Evolutionary conservation across 1,140 invertebrate species (phyloP).

Genomic region (Sminthurinus signatus): DNA sequence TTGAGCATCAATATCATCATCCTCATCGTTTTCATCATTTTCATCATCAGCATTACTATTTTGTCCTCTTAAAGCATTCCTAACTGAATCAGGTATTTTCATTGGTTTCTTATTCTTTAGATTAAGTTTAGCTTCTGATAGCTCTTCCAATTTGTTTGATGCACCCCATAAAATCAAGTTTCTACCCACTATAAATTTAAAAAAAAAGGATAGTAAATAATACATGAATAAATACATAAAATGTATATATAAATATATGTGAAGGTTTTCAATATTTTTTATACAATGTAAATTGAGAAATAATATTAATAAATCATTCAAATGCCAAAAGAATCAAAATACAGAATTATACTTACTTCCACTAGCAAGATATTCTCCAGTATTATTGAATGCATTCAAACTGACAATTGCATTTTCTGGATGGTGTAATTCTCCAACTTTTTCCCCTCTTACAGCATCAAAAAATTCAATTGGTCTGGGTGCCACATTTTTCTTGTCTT

Average conservation of each 20-base stretch:
- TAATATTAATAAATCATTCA: no score
- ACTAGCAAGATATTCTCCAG: slow-evolving; percentile 32
- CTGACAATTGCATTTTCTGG: slow-evolving; percentile 25
- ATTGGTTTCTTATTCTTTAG: neutral
- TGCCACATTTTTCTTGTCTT: neutral
- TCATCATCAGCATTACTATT: no score
- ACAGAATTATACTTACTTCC: no score
- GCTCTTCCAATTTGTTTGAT: neutral
- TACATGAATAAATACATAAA: neutral
- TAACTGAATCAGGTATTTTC: neutral
- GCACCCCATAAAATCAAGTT: neutral
- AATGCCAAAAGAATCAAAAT: no score
- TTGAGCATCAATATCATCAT: neutral
- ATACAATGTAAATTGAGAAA: no score
- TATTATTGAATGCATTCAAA: slow-evolving; percentile 27
- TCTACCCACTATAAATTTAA: neutral
- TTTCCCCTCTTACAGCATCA: slow-evolving; percentile 29
- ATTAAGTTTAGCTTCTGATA: neutral
- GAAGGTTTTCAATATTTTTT: no score
- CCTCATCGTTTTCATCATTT: slow-evolving; percentile 20
- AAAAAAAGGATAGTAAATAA: neutral
- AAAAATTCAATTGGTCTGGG: slow-evolving; percentile 30
- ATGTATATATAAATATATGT: no score
- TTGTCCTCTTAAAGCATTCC: neutral
- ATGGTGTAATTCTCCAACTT: slow-evolving; percentile 16